These are phyloP conservation scores for Margaritifera margaritifera DNA, from an alignment of 2,888 invertebrate species.

Conservation along the genomic window DNA sequence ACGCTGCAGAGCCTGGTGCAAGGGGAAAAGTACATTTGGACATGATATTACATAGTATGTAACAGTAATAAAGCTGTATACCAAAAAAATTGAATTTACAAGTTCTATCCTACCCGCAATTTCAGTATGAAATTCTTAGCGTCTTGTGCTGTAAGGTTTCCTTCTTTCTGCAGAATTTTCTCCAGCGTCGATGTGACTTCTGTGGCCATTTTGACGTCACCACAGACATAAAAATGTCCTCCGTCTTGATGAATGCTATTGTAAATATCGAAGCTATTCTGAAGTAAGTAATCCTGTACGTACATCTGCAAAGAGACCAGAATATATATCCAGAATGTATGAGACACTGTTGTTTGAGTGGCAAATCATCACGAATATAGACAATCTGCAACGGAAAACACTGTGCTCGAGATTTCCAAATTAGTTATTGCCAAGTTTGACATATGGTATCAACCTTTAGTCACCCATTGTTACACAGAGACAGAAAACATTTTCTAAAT, in stretches of 20 bases:
- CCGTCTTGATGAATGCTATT: constrained; percentile 83
- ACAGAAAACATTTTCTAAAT: no score
- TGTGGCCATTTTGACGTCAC: constrained; percentile 97
- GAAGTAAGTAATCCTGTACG: constrained; percentile 90
- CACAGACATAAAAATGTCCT: constrained; percentile 96
- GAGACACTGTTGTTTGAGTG: no score
- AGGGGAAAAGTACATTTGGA: no score
- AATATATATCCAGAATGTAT: no score
- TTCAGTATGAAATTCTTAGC: constrained; percentile 89
- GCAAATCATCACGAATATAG: no score
- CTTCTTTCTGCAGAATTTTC: constrained; percentile 78
- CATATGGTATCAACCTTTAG: no score
- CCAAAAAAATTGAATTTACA: not conserved
- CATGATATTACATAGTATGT: no score
- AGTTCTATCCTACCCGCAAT: constrained; percentile 80
- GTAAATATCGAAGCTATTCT: constrained; percentile 86
- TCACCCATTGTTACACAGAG: no score
- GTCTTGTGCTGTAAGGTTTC: constrained; percentile 81
- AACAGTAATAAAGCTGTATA: not conserved
- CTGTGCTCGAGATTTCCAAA: no score
- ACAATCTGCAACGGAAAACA: no score
- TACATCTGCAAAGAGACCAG: constrained; percentile 81
- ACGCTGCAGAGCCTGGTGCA: no score
- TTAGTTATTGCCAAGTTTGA: no score
- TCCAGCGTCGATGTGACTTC: constrained; percentile 93